These are phyloP conservation scores for Trissolcus japonicus DNA, from an alignment of 2,888 invertebrate species.

Conservation along the genomic window DNA sequence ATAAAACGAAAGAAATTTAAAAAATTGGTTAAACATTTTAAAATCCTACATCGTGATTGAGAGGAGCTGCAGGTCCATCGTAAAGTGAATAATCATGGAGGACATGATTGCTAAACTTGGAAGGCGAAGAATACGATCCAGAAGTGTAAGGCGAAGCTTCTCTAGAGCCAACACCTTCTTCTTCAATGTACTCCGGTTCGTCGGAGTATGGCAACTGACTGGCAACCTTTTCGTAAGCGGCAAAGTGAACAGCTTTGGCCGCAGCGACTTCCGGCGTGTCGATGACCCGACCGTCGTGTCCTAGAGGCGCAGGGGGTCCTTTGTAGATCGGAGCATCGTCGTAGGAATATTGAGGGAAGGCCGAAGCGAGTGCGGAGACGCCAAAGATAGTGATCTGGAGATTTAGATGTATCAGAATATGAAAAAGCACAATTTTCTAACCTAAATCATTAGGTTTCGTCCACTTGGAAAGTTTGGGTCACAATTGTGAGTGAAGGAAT, in stretches of 20 bases:
- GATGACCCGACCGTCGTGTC: constrained; percentile 63
- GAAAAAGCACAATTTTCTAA: constrained; percentile 1
- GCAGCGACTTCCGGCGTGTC: constrained; percentile 69
- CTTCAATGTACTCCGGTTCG: not conserved
- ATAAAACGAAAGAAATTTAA: not conserved
- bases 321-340: constrained; percentile 57
- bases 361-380: constrained; percentile 20
- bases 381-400: constrained; percentile 10
- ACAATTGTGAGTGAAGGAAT: too few relatives aligned
- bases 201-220: constrained; percentile 27
- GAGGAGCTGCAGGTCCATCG: constrained; percentile 50
- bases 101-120: constrained; percentile 46
- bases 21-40: not conserved
- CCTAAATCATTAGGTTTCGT: not conserved
- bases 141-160: constrained; percentile 13
- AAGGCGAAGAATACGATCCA: constrained; percentile 36
- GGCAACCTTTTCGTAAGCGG: constrained; percentile 55
- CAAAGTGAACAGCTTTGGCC: constrained; percentile 66
- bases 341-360: constrained; percentile 31
- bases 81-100: constrained; percentile 36
- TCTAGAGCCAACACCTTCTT: not conserved
- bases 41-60: constrained; percentile 42
- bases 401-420: too few relatives aligned
- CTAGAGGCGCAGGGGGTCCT: constrained; percentile 66
- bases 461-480: too few relatives aligned